These are phyloP conservation scores for Mus spicilegus DNA, from an alignment of 2,113 vertebrate genomes.

Conservation along the genomic window DNA sequence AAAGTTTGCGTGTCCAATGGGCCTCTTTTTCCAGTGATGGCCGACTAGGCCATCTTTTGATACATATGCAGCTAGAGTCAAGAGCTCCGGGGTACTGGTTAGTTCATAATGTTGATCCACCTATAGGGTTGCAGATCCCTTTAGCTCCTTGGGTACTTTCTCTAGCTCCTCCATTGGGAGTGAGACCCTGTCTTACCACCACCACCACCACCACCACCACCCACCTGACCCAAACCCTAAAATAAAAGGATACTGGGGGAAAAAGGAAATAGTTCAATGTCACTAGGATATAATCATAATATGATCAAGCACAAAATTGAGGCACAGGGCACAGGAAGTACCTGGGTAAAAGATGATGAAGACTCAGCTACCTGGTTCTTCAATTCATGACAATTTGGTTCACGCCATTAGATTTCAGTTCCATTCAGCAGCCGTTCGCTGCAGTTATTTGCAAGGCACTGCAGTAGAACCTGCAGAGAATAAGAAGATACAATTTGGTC, in stretches of 20 bases:
- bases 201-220: too few species aligned
- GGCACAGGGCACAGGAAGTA: neutral
- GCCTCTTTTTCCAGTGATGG: too few species aligned
- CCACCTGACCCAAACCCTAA: neutral
- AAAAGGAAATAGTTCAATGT: neutral
- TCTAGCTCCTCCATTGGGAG: too few species aligned
- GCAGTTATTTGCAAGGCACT: neutral
- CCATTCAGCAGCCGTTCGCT: neutral
- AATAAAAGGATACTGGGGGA: neutral
- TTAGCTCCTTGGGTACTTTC: too few species aligned
- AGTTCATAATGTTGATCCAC: too few species aligned
- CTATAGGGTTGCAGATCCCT: too few species aligned
- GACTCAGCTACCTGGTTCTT: neutral
- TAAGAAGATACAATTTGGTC: neutral
- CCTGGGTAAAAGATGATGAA: neutral
- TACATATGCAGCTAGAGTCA: too few species aligned
- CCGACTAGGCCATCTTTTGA: too few species aligned
- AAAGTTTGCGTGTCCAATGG: too few species aligned
- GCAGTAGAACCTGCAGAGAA: neutral
- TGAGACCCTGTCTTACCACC: too few species aligned
- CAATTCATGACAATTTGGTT: neutral
- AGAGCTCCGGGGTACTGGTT: too few species aligned
- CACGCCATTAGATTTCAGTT: neutral
- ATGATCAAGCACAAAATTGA: neutral
- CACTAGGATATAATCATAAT: neutral